phyloP scores from a whole-genome alignment of 2,888 invertebrate species.

The Dimorphilus gyrociliatus region DNA sequence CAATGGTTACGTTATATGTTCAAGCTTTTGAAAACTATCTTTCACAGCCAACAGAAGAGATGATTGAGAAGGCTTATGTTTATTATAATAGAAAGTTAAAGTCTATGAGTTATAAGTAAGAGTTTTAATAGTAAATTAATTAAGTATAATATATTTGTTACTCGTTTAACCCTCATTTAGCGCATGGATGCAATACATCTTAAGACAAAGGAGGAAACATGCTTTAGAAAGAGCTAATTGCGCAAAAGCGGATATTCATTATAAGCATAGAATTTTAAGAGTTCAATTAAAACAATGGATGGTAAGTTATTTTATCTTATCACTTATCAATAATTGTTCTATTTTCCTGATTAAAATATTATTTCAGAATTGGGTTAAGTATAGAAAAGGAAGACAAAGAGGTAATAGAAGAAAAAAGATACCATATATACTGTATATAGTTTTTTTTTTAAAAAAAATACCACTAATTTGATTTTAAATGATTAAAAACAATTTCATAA shows the following conservation, averaged over 20 bases:
- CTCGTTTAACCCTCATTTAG: constrained; percentile 12
- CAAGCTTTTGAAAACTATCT: no score
- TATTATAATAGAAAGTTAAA: constrained; percentile 29
- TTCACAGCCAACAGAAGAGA: constrained; percentile 31
- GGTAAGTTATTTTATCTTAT: constrained; percentile 12
- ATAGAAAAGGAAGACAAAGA: constrained; percentile 33
- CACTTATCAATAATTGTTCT: constrained; percentile 1
- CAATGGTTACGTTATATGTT: no score
- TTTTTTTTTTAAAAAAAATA: no score
- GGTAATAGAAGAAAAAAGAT: no score
- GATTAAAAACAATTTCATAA: no score
- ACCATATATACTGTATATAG: no score
- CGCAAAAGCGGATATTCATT: constrained; percentile 17
- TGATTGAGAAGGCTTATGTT: constrained; percentile 30
- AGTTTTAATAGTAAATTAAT: no score
- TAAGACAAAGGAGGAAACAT: constrained; percentile 16
- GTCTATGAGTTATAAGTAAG: constrained; percentile 27
- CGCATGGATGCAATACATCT: constrained; percentile 31
- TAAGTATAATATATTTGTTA: no score
- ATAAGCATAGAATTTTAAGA: constrained; percentile 19
- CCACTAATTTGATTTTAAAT: no score
- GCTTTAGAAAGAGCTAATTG: constrained; percentile 13
- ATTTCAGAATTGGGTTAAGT: constrained; percentile 26
- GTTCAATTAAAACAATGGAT: constrained; percentile 23
- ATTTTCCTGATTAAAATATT: constrained; percentile 2